Conservation (phyloP, 2,888 invertebrate genomes). For the Resseliella maxima region DNA sequence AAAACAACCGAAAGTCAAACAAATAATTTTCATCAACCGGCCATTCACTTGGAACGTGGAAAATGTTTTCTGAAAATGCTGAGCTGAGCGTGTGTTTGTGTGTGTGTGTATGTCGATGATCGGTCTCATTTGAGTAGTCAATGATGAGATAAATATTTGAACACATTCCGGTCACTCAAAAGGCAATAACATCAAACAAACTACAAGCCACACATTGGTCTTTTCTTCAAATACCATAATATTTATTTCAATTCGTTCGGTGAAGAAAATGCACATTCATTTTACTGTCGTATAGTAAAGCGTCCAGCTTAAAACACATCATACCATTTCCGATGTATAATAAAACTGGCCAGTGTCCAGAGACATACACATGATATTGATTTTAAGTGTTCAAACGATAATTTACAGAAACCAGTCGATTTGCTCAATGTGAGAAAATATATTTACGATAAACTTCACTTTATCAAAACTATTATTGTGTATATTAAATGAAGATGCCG, state of each 20-base stretch:
- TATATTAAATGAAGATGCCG: slow-evolving; percentile 42
- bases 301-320: too few species aligned
- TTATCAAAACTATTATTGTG: slow-evolving; percentile 47
- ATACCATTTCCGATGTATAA: not conserved
- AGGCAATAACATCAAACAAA: slow-evolving; percentile 35
- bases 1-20: slow-evolving; percentile 27
- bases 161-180: not conserved
- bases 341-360: not conserved
- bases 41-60: not conserved
- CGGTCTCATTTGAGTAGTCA: slow-evolving; percentile 21
- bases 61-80: not conserved
- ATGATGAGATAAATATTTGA: slow-evolving; percentile 48
- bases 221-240: not conserved
- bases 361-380: slow-evolving; percentile 20
- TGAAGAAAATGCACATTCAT: too few species aligned
- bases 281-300: too few species aligned
- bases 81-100: not conserved
- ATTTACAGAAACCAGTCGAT: slow-evolving; percentile 28
- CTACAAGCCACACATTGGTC: slow-evolving; percentile 8
- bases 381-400: slow-evolving; percentile 38
- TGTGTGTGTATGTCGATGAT: not conserved
- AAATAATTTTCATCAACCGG: not conserved
- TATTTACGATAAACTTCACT: slow-evolving; percentile 29
- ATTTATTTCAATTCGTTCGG: not conserved
- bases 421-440: slow-evolving; percentile 49